phyloP scores from a whole-genome alignment of 92 coral and sea anemone species.

The Umimayanthus chanpuru region DNA sequence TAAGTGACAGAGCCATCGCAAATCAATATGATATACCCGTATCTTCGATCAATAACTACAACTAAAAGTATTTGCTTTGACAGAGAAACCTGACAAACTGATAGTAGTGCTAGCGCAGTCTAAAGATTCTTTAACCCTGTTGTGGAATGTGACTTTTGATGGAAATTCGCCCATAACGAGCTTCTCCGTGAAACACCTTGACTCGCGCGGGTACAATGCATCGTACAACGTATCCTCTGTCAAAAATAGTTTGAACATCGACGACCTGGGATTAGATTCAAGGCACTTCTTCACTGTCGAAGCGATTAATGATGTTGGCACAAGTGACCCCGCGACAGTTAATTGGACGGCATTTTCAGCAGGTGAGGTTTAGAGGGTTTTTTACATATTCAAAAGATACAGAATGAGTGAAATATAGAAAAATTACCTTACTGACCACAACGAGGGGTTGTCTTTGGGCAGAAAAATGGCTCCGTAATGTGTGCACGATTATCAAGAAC shows the following conservation, averaged over 20 bases:
- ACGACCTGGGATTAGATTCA: background rate
- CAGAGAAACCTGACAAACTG: constrained; percentile 9
- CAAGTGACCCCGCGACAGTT: background rate
- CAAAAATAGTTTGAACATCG: background rate
- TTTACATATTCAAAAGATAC: background rate
- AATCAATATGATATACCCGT: too few relatives aligned
- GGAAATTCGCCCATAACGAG: background rate
- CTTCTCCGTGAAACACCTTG: background rate
- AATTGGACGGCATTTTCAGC: background rate
- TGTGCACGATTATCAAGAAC: too few relatives aligned
- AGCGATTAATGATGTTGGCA: background rate
- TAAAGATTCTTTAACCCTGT: background rate
- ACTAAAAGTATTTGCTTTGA: background rate
- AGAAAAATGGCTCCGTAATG: too few relatives aligned
- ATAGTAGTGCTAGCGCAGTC: background rate
- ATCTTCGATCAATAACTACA: too few relatives aligned
- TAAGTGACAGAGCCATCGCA: too few relatives aligned
- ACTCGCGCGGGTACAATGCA: background rate
- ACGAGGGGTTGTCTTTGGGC: too few relatives aligned
- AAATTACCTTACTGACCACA: too few relatives aligned
- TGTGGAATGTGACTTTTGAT: background rate
- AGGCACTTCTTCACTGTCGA: background rate
- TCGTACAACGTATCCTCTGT: background rate
- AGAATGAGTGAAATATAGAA: too few relatives aligned
- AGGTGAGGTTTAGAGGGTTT: background rate